Conservation (phyloP, 2,888 invertebrate species). For the Megalurothrips usitatus region DNA sequence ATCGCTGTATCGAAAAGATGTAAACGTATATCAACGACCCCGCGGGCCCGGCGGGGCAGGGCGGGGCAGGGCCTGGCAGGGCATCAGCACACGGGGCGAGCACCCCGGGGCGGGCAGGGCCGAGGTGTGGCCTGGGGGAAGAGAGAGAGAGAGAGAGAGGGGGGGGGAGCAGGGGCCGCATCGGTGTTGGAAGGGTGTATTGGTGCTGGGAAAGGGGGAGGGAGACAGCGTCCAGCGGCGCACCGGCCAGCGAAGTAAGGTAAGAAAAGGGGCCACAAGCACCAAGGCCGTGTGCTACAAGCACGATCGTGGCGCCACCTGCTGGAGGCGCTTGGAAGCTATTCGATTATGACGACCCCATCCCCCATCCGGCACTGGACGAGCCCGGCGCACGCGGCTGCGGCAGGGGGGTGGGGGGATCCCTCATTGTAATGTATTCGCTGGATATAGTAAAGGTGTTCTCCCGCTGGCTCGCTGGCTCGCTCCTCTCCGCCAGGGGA, state of each 20-base stretch:
- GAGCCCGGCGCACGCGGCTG: background rate
- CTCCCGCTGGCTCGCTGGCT: background rate
- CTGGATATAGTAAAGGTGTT: background rate
- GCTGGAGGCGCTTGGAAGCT: background rate
- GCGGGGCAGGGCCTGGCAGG: too few relatives aligned
- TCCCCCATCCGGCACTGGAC: background rate
- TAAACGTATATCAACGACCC: conserved; percentile 7
- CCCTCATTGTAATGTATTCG: background rate
- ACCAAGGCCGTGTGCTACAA: background rate
- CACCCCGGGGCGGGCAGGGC: too few relatives aligned
- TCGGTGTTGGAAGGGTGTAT: background rate
- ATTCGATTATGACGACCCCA: background rate
- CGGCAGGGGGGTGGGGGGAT: too few relatives aligned
- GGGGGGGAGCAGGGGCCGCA: background rate
- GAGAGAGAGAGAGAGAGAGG: background rate
- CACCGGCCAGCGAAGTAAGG: too few relatives aligned
- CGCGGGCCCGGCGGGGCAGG: background rate
- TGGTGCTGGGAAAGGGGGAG: background rate
- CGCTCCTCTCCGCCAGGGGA: background rate
- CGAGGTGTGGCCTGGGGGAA: too few relatives aligned
- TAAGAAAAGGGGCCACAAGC: background rate
- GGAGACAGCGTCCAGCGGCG: background rate
- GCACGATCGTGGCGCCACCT: background rate
- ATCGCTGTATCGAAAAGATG: conserved; percentile 19
- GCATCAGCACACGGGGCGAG: too few relatives aligned